Conservation (phyloP, 2,888 invertebrate species). For the Lepidocyrtoides sp. region DNA sequence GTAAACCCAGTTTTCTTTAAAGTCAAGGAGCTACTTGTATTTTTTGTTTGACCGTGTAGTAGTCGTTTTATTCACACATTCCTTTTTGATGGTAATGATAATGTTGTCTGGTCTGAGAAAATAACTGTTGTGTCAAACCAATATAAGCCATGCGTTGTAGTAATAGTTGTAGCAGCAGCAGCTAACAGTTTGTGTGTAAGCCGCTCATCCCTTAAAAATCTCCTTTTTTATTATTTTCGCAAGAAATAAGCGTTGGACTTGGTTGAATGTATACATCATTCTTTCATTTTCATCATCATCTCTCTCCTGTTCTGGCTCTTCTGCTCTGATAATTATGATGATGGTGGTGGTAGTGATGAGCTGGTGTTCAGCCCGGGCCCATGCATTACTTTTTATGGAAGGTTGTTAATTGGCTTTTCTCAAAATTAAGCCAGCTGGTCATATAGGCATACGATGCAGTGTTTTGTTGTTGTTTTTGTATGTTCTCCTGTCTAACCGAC, state of each 20-base stretch:
- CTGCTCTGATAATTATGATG: constrained; percentile 30
- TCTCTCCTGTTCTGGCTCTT: not conserved
- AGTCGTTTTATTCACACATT: constrained; percentile 59
- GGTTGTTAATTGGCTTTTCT: constrained; percentile 74
- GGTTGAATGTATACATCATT: not conserved
- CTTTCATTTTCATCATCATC: not conserved
- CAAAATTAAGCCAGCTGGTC: constrained; percentile 55
- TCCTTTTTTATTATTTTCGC: not conserved
- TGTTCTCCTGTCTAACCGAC: not conserved
- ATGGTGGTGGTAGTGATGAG: constrained; percentile 25
- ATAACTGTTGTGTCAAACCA: constrained; percentile 53
- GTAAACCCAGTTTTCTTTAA: constrained; percentile 44
- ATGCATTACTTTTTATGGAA: constrained; percentile 76
- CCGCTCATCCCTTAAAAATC: constrained; percentile 10
- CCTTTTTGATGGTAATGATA: constrained; percentile 54
- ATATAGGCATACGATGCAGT: not conserved
- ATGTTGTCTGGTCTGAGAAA: constrained; percentile 51
- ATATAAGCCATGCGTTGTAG: not conserved
- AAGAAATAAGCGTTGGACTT: too few relatives aligned
- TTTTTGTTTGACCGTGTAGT: constrained; percentile 12
- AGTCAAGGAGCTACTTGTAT: constrained; percentile 41
- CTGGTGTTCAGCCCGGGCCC: constrained; percentile 57
- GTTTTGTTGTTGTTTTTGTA: constrained; percentile 12
- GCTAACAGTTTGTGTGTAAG: not conserved
- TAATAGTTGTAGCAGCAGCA: not conserved